phyloP scores from a whole-genome alignment of 1,140 invertebrate genomes.

The Homarus americanus region DNA sequence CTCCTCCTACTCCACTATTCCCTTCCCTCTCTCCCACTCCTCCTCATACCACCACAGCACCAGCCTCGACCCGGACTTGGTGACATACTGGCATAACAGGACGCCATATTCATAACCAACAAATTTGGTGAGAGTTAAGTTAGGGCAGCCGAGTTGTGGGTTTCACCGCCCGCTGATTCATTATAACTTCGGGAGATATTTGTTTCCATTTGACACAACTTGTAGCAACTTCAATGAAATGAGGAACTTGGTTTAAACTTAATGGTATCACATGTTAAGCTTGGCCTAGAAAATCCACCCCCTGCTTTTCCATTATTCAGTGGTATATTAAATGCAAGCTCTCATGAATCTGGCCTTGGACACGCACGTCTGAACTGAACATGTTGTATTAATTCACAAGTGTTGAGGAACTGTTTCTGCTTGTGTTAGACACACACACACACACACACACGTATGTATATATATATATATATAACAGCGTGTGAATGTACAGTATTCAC shows the following conservation, averaged over 20 bases:
- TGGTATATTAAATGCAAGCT: no score
- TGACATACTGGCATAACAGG: background rate
- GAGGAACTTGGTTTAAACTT: slow-evolving; percentile 30
- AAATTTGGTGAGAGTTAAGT: slow-evolving; percentile 19
- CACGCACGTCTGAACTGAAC: no score
- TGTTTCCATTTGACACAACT: slow-evolving; percentile 39
- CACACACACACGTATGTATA: no score
- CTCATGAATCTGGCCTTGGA: no score
- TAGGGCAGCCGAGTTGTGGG: slow-evolving; percentile 13
- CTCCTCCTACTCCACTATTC: background rate
- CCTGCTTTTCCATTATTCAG: no score
- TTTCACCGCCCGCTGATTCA: slow-evolving; percentile 16
- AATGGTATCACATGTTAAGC: background rate
- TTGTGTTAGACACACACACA: no score
- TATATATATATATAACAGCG: no score
- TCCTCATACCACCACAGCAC: background rate
- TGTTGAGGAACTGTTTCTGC: no score
- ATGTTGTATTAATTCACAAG: no score
- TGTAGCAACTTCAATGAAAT: slow-evolving; percentile 29
- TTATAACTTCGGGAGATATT: slow-evolving; percentile 35
- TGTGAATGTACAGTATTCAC: no score
- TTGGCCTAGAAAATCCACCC: no score
- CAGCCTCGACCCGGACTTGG: background rate
- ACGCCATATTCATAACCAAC: slow-evolving; percentile 27
- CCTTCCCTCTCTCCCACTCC: background rate